phyloP scores from a whole-genome alignment of 2,113 vertebrate species.

The Serinus canaria region DNA sequence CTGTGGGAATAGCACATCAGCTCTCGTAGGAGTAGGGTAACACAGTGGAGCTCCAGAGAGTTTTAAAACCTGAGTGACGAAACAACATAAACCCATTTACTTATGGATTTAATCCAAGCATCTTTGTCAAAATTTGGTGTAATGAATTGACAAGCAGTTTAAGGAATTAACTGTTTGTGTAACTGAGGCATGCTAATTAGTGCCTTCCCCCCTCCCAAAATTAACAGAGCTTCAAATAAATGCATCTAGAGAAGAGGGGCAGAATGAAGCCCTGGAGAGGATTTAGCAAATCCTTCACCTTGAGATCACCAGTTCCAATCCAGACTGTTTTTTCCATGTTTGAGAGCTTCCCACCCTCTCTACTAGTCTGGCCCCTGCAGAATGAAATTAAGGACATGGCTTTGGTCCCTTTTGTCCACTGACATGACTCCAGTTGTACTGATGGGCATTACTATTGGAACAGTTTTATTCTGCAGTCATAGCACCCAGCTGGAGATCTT shows the following conservation, averaged over 20 bases:
- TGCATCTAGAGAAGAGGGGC: background rate
- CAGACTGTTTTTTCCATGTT: background rate
- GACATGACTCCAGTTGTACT: background rate
- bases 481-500: background rate
- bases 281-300: background rate
- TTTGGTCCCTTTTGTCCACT: background rate
- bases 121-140: slow-evolving; percentile 7
- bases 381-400: background rate
- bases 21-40: background rate
- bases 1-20: background rate
- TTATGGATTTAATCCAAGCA: slow-evolving; percentile 5
- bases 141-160: slow-evolving; percentile 45
- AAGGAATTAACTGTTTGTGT: slow-evolving; percentile 15
- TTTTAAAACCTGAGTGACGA: slow-evolving; percentile 36
- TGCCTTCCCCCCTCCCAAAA: background rate
- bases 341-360: background rate
- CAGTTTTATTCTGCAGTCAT: background rate
- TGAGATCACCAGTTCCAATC: background rate
- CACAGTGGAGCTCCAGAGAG: background rate
- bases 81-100: slow-evolving; percentile 8
- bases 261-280: background rate
- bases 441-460: background rate
- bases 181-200: slow-evolving; percentile 35
- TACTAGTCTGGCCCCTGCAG: background rate
- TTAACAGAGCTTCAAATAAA: slow-evolving; percentile 19